Conservation (phyloP, 2,888 invertebrate genomes). For the Strigamia crassipes region DNA sequence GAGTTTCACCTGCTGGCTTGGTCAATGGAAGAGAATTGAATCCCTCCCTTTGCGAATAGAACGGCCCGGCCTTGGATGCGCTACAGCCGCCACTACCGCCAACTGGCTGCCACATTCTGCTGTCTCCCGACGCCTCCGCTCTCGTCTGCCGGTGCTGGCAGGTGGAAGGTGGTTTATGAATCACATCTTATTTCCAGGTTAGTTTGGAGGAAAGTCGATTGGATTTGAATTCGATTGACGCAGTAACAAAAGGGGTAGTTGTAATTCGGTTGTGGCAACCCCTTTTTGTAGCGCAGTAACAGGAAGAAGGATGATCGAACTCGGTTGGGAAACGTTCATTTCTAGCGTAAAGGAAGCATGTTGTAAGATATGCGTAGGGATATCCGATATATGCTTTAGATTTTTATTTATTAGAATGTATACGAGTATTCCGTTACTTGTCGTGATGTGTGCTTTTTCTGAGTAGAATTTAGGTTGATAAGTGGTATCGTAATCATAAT, state of each 20-base stretch:
- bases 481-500: neutral
- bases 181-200: slow-evolving; percentile 3
- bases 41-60: neutral
- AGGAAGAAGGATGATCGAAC: slow-evolving; percentile 10
- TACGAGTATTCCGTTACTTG: neutral
- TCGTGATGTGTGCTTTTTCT: neutral
- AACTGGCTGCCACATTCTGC: slow-evolving; percentile 10
- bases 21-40: neutral
- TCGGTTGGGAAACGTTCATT: slow-evolving; percentile 3
- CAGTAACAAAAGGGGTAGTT: neutral
- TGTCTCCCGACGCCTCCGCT: neutral
- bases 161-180: slow-evolving; percentile 1
- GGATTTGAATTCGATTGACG: neutral
- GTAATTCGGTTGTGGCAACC: neutral
- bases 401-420: neutral
- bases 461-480: neutral
- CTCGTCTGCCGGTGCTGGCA: slow-evolving; percentile 1
- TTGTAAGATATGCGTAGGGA: neutral
- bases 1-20: neutral
- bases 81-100: slow-evolving; percentile 10
- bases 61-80: neutral
- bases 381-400: neutral
- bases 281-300: neutral
- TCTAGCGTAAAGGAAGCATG: neutral
- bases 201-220: neutral